Evolutionary conservation across 2,888 invertebrate genomes (phyloP).

Genomic region (Eumerus sabulonum): DNA sequence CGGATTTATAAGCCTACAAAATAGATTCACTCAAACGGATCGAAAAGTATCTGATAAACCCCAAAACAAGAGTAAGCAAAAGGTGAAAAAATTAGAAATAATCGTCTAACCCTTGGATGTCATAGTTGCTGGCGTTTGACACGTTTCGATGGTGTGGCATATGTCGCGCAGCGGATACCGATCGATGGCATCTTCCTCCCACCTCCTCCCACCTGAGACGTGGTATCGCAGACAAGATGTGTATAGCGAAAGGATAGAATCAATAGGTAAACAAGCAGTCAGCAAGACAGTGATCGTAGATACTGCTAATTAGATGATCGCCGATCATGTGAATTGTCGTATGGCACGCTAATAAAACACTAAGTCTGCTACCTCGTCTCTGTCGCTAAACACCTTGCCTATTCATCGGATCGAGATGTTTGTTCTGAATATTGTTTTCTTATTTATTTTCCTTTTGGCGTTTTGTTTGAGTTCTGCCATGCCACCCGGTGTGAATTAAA

Average conservation of each 20-base stretch:
- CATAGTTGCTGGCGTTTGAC: conserved; percentile 12
- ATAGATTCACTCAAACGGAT: too few relatives aligned
- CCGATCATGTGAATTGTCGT: conserved; percentile 55
- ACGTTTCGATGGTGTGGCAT: conserved; percentile 43
- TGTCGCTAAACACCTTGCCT: neutral
- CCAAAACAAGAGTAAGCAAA: too few relatives aligned
- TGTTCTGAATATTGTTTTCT: neutral
- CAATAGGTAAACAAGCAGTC: neutral
- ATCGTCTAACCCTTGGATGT: conserved; percentile 30
- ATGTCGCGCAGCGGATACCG: neutral
- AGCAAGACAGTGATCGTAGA: too few relatives aligned
- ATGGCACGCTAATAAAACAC: conserved; percentile 41
- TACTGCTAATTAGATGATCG: conserved; percentile 43
- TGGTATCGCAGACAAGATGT: neutral
- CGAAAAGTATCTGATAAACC: too few relatives aligned
- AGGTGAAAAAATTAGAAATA: too few relatives aligned
- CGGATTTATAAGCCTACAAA: too few relatives aligned
- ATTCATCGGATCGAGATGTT: conserved; percentile 14
- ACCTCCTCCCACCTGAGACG: neutral
- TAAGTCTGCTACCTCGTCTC: neutral
- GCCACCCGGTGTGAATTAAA: conserved; percentile 52
- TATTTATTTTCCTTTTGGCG: neutral
- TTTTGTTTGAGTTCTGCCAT: conserved; percentile 22
- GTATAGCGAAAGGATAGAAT: conserved; percentile 25
- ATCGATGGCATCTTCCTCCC: neutral